These are phyloP conservation scores for Petrocephalus microphthalmus DNA, from an alignment of 2,113 vertebrate species.

Conservation along the genomic window DNA sequence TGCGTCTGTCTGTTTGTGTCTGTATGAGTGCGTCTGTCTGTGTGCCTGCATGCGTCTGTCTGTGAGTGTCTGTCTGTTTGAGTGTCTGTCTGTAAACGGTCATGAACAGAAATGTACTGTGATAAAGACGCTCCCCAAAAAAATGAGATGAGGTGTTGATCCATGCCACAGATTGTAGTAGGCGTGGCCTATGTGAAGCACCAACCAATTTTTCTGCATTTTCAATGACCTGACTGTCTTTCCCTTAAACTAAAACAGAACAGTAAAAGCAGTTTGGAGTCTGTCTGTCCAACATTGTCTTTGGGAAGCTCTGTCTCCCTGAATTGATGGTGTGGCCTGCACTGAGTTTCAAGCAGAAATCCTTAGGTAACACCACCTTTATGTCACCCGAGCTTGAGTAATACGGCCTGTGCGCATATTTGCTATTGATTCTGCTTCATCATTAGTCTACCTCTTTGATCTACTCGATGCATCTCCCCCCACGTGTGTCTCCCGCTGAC, in stretches of 20 bases:
- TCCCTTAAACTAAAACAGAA: neutral
- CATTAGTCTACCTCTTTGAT: neutral
- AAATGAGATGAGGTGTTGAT: neutral
- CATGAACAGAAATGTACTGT: neutral
- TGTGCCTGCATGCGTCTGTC: neutral
- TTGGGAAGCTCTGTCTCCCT: neutral
- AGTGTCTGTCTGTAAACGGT: neutral
- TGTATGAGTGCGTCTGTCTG: too few relatives aligned
- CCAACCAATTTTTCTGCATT: neutral
- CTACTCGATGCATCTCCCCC: neutral
- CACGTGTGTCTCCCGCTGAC: neutral
- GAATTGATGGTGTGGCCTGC: neutral
- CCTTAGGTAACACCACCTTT: neutral
- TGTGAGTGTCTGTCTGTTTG: too few relatives aligned
- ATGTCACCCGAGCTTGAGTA: neutral
- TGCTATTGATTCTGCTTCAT: neutral
- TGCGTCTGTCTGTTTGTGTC: too few relatives aligned
- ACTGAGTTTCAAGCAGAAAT: neutral
- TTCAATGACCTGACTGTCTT: neutral
- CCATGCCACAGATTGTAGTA: neutral
- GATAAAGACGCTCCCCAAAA: neutral
- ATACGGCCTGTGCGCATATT: neutral
- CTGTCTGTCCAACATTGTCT: neutral
- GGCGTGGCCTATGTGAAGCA: neutral
- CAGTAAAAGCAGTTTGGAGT: neutral